Base-by-base conservation (phyloP, 2,113 vertebrate species). In the Piaya cayana region DNA sequence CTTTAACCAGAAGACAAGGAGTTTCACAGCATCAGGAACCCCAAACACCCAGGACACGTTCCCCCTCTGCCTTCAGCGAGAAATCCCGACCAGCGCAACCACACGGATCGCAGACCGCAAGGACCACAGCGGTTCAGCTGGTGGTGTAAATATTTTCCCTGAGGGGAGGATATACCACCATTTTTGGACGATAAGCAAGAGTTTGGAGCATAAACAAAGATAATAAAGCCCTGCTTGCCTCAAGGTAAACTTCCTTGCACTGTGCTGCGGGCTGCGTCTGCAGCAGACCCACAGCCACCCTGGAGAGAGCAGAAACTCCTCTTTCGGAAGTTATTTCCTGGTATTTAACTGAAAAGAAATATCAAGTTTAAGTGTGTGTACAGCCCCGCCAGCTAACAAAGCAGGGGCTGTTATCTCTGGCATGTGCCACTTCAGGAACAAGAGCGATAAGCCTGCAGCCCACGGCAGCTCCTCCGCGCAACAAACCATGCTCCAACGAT, bases 371-470 rank as follows among this genome's bases (percentile, higher is more conserved):
- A 64, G 67, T 0, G 5, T 4, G 7, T 0, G 0, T 2, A 34
- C 15, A 56, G 19, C 27, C 56, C 9, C 0, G 1, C 8, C 6
- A 65, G 75, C 59, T 43, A 52, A 3, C 11, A 58, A 42, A 69
- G 2, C 39, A 19, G 32, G 22, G 25, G 6, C 10, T 85, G 80
- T 72, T 96, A 94, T 95, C 88, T 87, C 1, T 65, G 93, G 92
- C 95, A 96, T 72, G 88, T 19, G n/a, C 75, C 92, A 69, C 88
- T 93, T n/a, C n/a, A 86, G 85, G 85, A 92, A 37, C 85, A 19
- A 32, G 9, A 5, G 18, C 72, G 82, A 87, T 69, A 92, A 90
- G 37, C 81, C 17, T 2, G 36, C 17, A 29, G 88, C 49, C 13
- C 8, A 1, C 4, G 78, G 49, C 92, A 89, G 84, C 82, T 91